Evolutionary conservation across 2,888 invertebrate genomes (phyloP).

Genomic region (Cotesia congregata): DNA sequence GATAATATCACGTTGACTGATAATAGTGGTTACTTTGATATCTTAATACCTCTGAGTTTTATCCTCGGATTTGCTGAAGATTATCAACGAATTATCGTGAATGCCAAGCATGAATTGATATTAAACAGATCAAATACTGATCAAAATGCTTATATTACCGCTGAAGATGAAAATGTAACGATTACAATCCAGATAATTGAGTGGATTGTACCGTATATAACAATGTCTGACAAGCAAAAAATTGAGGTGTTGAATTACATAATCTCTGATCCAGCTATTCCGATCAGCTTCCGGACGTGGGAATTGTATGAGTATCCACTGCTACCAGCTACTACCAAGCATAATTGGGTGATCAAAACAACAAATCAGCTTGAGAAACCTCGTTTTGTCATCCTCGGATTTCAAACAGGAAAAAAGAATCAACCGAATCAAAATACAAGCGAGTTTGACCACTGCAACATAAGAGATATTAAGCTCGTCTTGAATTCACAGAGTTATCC

Average conservation of each 20-base stretch:
- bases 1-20: conserved; percentile 4
- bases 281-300: conserved; percentile 61
- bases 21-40: conserved; percentile 22
- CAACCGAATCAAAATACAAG: too few species aligned
- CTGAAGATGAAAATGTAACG: conserved; percentile 52
- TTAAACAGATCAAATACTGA: too few species aligned
- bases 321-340: conserved; percentile 55
- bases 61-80: too few species aligned
- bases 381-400: conserved; percentile 4
- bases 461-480: neutral
- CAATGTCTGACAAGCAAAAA: conserved; percentile 41
- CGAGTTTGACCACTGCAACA: neutral
- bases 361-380: neutral
- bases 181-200: conserved; percentile 48
- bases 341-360: conserved; percentile 44
- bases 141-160: too few species aligned
- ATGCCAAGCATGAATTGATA: too few species aligned
- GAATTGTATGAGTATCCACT: conserved; percentile 65
- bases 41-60: too few species aligned
- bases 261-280: conserved; percentile 38
- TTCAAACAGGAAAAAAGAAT: conserved; percentile 15
- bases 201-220: conserved; percentile 47
- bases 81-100: conserved; percentile 12
- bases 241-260: conserved; percentile 42
- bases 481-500: neutral